These are phyloP conservation scores for Meandrina meandrites DNA, from an alignment of 92 coral and sea anemone species.

Conservation along the genomic window DNA sequence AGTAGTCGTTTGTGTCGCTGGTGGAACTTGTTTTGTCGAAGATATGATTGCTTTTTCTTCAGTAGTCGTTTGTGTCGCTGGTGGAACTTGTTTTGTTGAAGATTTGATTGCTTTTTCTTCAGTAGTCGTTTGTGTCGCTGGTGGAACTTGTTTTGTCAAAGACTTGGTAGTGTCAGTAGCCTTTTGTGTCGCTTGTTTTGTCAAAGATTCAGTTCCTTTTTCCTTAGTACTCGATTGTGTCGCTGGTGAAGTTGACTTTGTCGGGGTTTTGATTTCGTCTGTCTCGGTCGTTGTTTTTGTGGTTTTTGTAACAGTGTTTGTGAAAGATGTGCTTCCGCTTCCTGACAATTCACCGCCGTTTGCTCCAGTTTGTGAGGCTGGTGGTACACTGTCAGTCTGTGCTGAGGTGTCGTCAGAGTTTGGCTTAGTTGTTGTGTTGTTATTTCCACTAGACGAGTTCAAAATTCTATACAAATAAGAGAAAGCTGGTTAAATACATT, in stretches of 20 bases:
- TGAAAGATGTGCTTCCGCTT: no score
- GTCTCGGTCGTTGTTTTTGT: background rate
- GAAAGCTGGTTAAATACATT: background rate
- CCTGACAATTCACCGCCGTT: no score
- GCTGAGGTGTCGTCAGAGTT: no score
- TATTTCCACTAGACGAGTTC: no score
- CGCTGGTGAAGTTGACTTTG: no score
- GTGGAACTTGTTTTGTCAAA: background rate
- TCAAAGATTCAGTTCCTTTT: background rate
- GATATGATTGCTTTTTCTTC: background rate
- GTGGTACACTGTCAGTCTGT: no score
- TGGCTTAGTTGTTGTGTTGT: no score
- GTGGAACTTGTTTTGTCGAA: background rate
- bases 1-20: background rate
- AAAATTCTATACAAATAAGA: background rate
- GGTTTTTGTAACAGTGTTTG: no score
- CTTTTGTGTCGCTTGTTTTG: background rate
- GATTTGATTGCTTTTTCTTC: background rate
- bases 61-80: background rate
- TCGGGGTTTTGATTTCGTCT: background rate
- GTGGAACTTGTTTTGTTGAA: background rate
- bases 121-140: background rate
- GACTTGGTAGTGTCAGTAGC: no score
- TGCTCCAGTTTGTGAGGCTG: no score
- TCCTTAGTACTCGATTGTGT: background rate